Base-by-base conservation (phyloP, 2,888 invertebrate genomes). In the Thera obeliscata region DNA sequence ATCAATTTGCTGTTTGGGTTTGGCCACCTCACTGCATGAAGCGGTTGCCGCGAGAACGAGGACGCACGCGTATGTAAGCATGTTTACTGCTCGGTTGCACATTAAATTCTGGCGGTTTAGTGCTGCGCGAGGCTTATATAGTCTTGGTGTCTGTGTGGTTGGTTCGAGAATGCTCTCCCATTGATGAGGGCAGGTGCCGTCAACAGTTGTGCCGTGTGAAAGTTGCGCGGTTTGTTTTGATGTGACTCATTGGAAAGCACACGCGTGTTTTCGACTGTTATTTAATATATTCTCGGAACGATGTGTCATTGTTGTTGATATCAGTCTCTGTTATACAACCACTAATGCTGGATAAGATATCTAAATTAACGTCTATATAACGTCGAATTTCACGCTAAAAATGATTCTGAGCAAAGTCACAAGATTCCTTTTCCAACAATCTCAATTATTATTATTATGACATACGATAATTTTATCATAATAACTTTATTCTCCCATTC, bases 91-190 rank as follows among this genome's bases (percentile, higher is more conserved):
- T 78, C 74, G 73, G 79, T 84, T 81, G 84, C 80, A 78, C 77
- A 77, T 76, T 81, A 75, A 81, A 75, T 82, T 85, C 81, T 81
- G 79, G 72, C 77, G 77, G 78, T 73, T 73, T 78, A 84, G 76
- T 74, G 76, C 64, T 69, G 74, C 74, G 73, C 74, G 68, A 70
- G 74, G 78, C 76, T 91, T 93, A 86, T 93, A 93, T 93, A 93
- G 89, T 81, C 82, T 88, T 81, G 79, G 82, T 76, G 72, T 75
- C 78, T 76, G 64, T 56, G 67, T 61, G 58, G 70, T 56, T 69
- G 70, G 82, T 93, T 93, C 93, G 89, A 90, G 93, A 93, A 91
- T 84, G 87, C 81, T 78, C 82, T 81, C 87, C 81, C 87, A 87
- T 87, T 89, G 89, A 86, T 85, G 83, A 83, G 79, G 84, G 73